phyloP scores from a whole-genome alignment of 2,888 invertebrate genomes.

The Aporophyla lueneburgensis region DNA sequence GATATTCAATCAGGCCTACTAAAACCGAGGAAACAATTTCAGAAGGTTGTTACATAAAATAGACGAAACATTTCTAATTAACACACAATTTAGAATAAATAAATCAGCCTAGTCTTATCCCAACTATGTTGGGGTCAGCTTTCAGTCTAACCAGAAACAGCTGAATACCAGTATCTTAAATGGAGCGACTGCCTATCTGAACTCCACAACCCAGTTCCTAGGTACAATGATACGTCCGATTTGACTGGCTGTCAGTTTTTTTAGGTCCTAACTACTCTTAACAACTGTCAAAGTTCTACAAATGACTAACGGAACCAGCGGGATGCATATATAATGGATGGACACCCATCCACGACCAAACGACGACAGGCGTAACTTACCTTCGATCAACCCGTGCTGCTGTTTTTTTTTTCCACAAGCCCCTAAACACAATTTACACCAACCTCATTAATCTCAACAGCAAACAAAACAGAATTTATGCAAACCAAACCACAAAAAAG shows the following conservation, averaged over 20 bases:
- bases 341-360: neutral
- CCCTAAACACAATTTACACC: neutral
- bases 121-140: neutral
- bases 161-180: too few species aligned
- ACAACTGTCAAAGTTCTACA: neutral
- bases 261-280: neutral
- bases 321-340: neutral
- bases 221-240: neutral
- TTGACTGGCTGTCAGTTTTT: too few species aligned
- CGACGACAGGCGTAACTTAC: neutral
- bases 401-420: neutral
- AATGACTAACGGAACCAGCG: neutral
- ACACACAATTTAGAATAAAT: too few species aligned
- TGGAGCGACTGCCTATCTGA: neutral
- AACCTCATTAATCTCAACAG: conserved; percentile 41
- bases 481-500: conserved; percentile 51
- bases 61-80: too few species aligned
- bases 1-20: neutral
- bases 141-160: neutral
- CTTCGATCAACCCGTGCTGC: neutral
- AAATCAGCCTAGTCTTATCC: too few species aligned
- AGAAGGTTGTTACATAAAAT: neutral
- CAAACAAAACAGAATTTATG: conserved; percentile 47
- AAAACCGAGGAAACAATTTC: neutral
- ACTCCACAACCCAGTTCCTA: neutral